phyloP scores from a whole-genome alignment of 2,113 vertebrate genomes.

The Romanogobio albipinnatus region DNA sequence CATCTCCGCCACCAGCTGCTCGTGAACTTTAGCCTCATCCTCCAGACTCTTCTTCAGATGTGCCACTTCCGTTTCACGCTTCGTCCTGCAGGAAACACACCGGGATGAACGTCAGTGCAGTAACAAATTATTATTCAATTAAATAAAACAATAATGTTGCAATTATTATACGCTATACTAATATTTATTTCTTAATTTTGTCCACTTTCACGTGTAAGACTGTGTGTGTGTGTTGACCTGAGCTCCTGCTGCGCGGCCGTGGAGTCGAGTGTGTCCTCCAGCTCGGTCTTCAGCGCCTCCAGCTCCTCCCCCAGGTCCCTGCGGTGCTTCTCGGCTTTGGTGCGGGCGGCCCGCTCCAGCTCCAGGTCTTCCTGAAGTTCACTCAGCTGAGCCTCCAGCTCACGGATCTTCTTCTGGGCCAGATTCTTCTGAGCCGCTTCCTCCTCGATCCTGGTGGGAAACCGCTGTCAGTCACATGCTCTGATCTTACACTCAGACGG shows the following conservation, averaged over 20 bases:
- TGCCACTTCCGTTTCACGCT: constrained; percentile 93
- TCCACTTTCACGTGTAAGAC: too few relatives aligned
- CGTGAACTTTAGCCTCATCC: constrained; percentile 88
- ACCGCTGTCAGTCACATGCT: constrained; percentile 58
- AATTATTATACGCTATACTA: too few relatives aligned
- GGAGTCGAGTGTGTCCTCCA: constrained; percentile 95
- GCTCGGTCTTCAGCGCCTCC: constrained; percentile 94
- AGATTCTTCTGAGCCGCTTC: constrained; percentile 94
- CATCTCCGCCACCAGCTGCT: constrained; percentile 89
- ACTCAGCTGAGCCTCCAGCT: constrained; percentile 93
- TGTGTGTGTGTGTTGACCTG: constrained; percentile 69
- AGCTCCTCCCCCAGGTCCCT: constrained; percentile 95
- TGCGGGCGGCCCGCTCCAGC: constrained; percentile 84
- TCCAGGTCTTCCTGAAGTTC: constrained; percentile 97
- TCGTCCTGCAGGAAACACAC: constrained; percentile 76
- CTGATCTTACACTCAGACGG: not conserved
- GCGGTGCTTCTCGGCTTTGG: constrained; percentile 95
- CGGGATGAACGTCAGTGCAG: not conserved
- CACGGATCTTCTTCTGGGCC: constrained; percentile 95
- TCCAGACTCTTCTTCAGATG: constrained; percentile 92
- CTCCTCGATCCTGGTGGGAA: constrained; percentile 86
- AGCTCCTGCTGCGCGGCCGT: constrained; percentile 96
- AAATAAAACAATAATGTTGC: too few relatives aligned
- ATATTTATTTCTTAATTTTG: too few relatives aligned
- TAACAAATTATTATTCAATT: too few relatives aligned